phyloP scores from a whole-genome alignment of 2,888 invertebrate species.

The Melipona beecheii region DNA sequence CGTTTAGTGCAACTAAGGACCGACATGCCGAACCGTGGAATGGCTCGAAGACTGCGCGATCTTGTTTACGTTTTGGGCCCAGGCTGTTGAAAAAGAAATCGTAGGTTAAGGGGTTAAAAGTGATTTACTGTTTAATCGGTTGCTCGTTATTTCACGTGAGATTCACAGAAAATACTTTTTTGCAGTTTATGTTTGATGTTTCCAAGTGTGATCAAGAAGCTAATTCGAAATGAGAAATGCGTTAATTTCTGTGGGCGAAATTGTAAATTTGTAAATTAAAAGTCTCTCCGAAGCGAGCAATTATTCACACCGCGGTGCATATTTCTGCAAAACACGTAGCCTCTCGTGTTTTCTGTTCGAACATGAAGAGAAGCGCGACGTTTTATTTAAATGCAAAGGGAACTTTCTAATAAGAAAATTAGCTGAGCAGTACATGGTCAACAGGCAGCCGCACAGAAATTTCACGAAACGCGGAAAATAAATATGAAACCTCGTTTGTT shows the following conservation, averaged over 20 bases:
- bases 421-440: constrained; percentile 37
- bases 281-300: constrained; percentile 1
- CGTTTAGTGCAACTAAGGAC: too few species aligned
- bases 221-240: not conserved
- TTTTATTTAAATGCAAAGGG: constrained; percentile 61
- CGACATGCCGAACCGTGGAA: too few species aligned
- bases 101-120: too few species aligned
- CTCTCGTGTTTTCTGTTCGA: constrained; percentile 18
- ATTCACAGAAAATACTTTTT: not conserved
- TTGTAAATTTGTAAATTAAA: constrained; percentile 10
- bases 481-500: not conserved
- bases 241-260: constrained; percentile 6
- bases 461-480: not conserved
- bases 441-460: not conserved
- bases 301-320: constrained; percentile 26
- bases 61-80: too few species aligned
- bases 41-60: too few species aligned
- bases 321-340: constrained; percentile 21
- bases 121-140: not conserved
- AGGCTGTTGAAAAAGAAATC: too few species aligned
- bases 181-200: not conserved
- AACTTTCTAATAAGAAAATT: constrained; percentile 56
- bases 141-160: not conserved
- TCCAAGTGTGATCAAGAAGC: not conserved
- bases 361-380: not conserved